These are phyloP conservation scores for Amphilophus citrinellus DNA, from an alignment of 2,113 vertebrate species.

Conservation along the genomic window DNA sequence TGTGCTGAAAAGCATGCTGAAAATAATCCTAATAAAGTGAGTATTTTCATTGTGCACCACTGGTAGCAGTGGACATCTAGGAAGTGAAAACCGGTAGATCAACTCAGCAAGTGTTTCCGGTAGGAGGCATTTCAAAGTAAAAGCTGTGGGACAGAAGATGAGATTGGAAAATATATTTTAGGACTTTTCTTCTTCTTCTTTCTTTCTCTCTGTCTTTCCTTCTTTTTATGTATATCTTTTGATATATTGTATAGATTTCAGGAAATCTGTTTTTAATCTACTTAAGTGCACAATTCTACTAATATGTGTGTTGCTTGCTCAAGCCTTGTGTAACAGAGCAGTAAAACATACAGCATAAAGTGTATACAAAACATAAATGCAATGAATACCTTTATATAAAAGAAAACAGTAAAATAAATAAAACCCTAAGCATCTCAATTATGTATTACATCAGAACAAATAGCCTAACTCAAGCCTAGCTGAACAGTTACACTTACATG, in stretches of 20 bases:
- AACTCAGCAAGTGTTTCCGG: constrained; percentile 36
- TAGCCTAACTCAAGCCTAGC: neutral
- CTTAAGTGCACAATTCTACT: neutral
- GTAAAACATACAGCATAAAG: neutral
- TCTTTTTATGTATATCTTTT: too few relatives aligned
- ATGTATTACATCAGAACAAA: neutral
- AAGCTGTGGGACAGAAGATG: neutral
- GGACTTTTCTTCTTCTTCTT: too few relatives aligned
- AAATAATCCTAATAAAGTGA: constrained; percentile 56
- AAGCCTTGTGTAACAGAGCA: neutral
- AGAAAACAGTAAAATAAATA: neutral
- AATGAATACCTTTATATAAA: neutral
- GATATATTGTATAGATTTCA: neutral
- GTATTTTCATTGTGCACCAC: constrained; percentile 53
- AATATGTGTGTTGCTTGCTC: neutral
- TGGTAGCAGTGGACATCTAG: constrained; percentile 26
- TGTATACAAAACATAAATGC: neutral
- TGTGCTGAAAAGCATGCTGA: neutral
- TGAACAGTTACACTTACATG: neutral
- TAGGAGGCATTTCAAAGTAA: constrained; percentile 68
- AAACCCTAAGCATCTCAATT: neutral
- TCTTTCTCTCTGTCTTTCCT: too few relatives aligned
- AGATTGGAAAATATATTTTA: too few relatives aligned
- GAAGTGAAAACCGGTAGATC: constrained; percentile 26
- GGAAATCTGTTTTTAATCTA: neutral